Base-by-base conservation (phyloP, 2,888 invertebrate species). In the Sturmia bella region DNA sequence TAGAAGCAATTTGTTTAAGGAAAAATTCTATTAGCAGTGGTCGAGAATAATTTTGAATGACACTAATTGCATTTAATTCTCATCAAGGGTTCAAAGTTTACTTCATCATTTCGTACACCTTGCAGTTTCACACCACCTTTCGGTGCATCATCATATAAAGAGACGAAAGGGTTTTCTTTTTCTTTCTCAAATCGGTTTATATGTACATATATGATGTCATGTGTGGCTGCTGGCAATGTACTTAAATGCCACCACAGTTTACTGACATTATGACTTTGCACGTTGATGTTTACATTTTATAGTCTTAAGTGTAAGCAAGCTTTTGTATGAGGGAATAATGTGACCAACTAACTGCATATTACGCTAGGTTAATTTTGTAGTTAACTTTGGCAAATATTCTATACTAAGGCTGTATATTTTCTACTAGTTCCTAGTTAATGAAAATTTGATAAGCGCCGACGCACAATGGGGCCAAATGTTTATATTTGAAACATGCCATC, bases 201-300 rank as follows among this genome's bases (percentile, higher is more conserved):
- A 59, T 70, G 57, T 82, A 69, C 75, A 66, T 82, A 59, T 70
- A 41, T 75, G 75, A 64, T 77, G 81, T 64, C 70, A 75, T 82
- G 82, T 78, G 78, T 74, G 78, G 82, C 59, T 78, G 78, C 64
- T 27, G 54, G 63, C 69, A 78, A 70, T 78, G 74, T 70, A 54
- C 64, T 78, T 32, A 45, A 78, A 56, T 75, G 56, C 74, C 81
- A 77, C 69, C 78, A 82, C 78, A 82, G 78, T 82, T 74, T 61
- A 74, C 82, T 82, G 78, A 78, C 82, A 82, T 82, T 82, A 78
- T 78, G 82, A 82, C 82, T 82, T 82, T 78, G 52, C 74, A 75
- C 56, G 82, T 66, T 70, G 69, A 75, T 78, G 70, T 82, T 82
- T 74, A 74, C 70, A 66, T 69, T 75, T 78, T 75, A 70, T 66